Evolutionary conservation across 2,113 vertebrate genomes (phyloP), one percentile per base, ranked within the genome.

Genomic region (Chlorodrepanis virens): DNA sequence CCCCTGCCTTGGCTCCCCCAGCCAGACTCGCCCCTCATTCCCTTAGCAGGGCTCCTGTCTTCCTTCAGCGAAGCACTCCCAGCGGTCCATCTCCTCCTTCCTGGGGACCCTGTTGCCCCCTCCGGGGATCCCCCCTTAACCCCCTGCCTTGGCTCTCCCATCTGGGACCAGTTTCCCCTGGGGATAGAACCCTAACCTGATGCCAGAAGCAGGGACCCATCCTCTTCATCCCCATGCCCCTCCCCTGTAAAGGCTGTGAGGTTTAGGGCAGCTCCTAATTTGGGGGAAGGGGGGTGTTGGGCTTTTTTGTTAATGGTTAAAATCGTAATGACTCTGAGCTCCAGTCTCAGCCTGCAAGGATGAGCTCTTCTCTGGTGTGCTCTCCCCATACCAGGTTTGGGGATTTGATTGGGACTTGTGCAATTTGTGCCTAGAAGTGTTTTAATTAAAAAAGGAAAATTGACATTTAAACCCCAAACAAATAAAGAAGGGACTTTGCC

Each of bases 401-500:
- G 70, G 31, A 25, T 24, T 2, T 0, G 0, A 11, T 29, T 2
- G 7, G 33, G 27, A 12, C 12, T 3, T 1, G 37, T 4, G 35
- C 0, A 0, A 4, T 9, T 11, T 1, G 0, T 1, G 1, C 23
- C 35, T 54, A 37, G 33, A 18, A 70, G 40, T 1, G 3, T 40
- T 49, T 31, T 12, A 8, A 24, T 64, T 39, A 4, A 44, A 69
- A 65, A 33, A 28, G 33, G 19, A 49, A 79, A 80, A 69, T 7
- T 21, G 7, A 3, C 3, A 0, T 60, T 83, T 78, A 60, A 91
- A 77, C 5, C 6, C 35, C 33, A 8, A 50, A 37, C 0, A 2
- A 42, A 18, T 15, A 33, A 89, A 72, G 6, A 2, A 1, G 28
- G 19, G 14, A 6, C 22, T 83, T 49, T 1, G 11, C n/a, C 50